Base-by-base conservation (phyloP, 2,888 invertebrate genomes). In the Torymus texanus region DNA sequence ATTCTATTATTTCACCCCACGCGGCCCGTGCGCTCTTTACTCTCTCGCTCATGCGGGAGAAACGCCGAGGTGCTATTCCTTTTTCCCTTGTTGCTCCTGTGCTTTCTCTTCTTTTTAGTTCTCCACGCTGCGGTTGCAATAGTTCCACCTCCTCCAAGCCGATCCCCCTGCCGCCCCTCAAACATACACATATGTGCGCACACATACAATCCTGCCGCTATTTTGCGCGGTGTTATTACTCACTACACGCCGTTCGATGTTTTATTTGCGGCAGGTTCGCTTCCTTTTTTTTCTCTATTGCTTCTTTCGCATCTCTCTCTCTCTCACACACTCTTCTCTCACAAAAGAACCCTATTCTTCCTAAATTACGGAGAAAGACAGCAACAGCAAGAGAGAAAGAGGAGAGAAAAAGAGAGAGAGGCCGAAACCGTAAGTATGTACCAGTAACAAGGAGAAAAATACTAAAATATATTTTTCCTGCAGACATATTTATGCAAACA, bases 171-270 rank as follows among this genome's bases (percentile, higher is more conserved):
- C 18, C 4, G 29, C 29, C 1, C 29, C 2, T 29, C 5, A 3
- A 29, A 29, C 29, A 29, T 29, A 29, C 29, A 29, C 29, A 29
- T 29, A 5, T 29, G 29, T 29, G 29, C 29, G 29, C 29, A 2
- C 29, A 29, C 3, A 29, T 29, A 29, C 29, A 29, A 24, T 61
- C 55, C 53, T 13, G 3, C 58, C 16, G 61, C 76, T 78, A 83
- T 82, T 84, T 83, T 76, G 65, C 75, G 63, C 67, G 73, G 73
- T 79, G 81, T 82, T 83, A 82, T 83, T 83, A 83, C 77, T 80
- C 72, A 61, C 81, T n/a, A 21, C 72, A 21, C 29, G 50, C 65
- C 56, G 13, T 75, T 71, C 75, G 67, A 75, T 79, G 71, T 67
- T 79, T 75, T 72, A 75, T 79, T 80, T 59, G 62, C 50, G 29